These are phyloP conservation scores for Cyaniris semiargus DNA, from an alignment of 2,888 invertebrate species.

Conservation along the genomic window DNA sequence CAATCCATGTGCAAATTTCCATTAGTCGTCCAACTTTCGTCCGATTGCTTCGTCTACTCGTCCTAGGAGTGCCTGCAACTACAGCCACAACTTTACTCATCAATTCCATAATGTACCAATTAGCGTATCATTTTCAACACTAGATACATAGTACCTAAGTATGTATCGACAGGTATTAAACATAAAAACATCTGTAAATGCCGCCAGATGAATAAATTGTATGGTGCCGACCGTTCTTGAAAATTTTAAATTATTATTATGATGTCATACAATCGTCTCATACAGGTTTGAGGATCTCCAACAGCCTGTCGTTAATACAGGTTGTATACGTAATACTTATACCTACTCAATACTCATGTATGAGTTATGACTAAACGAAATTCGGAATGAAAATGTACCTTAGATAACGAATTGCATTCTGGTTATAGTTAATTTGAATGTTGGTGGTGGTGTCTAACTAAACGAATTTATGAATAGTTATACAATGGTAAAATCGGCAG, in stretches of 20 bases:
- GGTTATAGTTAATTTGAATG: no score
- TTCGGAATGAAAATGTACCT: background rate
- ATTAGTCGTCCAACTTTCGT: slow-evolving; percentile 62
- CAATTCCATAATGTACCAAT: slow-evolving; percentile 6
- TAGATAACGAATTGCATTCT: no score
- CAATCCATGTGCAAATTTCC: slow-evolving; percentile 71
- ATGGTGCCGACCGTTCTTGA: background rate
- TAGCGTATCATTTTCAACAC: slow-evolving; percentile 13
- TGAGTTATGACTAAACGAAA: background rate
- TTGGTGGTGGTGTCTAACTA: no score
- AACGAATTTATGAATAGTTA: no score
- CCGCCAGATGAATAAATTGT: background rate
- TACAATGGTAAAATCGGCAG: no score
- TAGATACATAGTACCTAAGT: background rate
- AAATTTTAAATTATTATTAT: background rate
- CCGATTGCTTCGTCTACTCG: slow-evolving; percentile 53
- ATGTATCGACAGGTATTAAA: background rate
- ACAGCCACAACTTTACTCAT: slow-evolving; percentile 34
- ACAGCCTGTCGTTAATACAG: background rate
- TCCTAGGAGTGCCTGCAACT: slow-evolving; percentile 66
- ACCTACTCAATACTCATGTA: background rate
- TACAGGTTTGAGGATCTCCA: background rate
- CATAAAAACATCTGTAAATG: background rate
- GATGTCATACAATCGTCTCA: slow-evolving; percentile 13
- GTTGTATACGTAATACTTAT: background rate